Evolutionary conservation across 2,113 vertebrate species (phyloP).

Genomic region (Laterallus jamaicensis): DNA sequence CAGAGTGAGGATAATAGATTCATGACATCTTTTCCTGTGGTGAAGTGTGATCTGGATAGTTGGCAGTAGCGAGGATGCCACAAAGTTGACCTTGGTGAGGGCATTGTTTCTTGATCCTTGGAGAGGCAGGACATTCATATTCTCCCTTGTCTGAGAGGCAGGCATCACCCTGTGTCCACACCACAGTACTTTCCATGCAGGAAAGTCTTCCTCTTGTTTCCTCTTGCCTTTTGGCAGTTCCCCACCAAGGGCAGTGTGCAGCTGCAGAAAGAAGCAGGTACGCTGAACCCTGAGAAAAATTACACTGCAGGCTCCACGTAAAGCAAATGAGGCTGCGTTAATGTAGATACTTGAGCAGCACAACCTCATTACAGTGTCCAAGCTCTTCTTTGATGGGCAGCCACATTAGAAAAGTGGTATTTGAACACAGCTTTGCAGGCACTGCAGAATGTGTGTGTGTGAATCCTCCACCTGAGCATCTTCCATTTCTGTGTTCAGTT

Average conservation of each 20-base stretch:
- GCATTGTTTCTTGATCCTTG: neutral
- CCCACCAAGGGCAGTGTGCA: fast-evolving
- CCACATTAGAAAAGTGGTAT: neutral
- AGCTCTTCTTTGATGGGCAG: neutral
- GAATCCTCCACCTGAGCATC: neutral
- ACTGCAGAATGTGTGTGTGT: neutral
- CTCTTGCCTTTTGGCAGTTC: neutral
- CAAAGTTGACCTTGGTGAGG: neutral
- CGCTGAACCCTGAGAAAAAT: neutral
- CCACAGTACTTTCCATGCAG: neutral
- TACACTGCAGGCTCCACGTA: neutral
- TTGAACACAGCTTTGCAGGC: neutral
- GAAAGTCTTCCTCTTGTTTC: neutral
- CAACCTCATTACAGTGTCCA: neutral
- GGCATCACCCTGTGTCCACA: neutral
- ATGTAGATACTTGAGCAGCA: neutral
- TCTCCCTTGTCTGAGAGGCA: neutral
- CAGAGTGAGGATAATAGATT: neutral
- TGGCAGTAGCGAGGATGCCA: neutral
- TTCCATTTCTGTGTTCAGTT: neutral
- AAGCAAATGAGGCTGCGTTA: neutral
- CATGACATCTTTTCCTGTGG: neutral
- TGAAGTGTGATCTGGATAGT: fast-evolving
- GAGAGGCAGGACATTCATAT: fast-evolving
- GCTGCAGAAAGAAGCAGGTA: fast-evolving